phyloP scores from a whole-genome alignment of 2,888 invertebrate species.

The Heteromurus nitidus region DNA sequence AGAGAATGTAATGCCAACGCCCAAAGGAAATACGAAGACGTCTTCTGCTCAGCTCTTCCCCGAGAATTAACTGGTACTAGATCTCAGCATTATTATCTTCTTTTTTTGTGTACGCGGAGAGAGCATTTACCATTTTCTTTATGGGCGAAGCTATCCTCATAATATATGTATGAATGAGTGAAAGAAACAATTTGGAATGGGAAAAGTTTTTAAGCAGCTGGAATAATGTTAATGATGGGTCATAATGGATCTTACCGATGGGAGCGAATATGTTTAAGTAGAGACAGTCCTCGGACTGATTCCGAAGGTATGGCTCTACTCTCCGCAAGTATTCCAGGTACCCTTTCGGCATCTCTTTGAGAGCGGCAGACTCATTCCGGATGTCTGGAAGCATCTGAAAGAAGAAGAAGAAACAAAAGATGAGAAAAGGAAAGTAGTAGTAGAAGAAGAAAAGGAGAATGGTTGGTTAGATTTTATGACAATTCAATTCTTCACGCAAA shows the following conservation, averaged over 20 bases:
- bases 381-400: conserved; percentile 80
- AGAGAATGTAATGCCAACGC: conserved; percentile 51
- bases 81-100: neutral
- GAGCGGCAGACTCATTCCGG: conserved; percentile 86
- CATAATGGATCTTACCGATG: conserved; percentile 82
- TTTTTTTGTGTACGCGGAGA: neutral
- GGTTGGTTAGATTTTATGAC: conserved; percentile 59
- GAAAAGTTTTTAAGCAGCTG: conserved; percentile 47
- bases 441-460: neutral
- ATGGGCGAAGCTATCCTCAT: conserved; percentile 3
- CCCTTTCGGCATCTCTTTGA: conserved; percentile 93
- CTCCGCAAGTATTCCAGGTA: conserved; percentile 91
- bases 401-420: conserved; percentile 74
- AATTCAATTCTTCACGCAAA: conserved; percentile 63
- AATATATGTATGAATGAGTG: conserved; percentile 43
- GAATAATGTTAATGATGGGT: conserved; percentile 12
- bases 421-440: conserved; percentile 76
- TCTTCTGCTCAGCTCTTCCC: neutral
- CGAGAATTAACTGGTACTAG: conserved; percentile 3
- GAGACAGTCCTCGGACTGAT: conserved; percentile 98
- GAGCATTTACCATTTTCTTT: conserved; percentile 12
- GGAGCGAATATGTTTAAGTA: conserved; percentile 97
- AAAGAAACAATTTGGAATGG: conserved; percentile 59
- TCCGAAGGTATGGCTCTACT: conserved; percentile 87
- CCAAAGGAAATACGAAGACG: conserved; percentile 53